Conservation (phyloP, 2,113 vertebrate genomes). For the Gracilinanus agilis region DNA sequence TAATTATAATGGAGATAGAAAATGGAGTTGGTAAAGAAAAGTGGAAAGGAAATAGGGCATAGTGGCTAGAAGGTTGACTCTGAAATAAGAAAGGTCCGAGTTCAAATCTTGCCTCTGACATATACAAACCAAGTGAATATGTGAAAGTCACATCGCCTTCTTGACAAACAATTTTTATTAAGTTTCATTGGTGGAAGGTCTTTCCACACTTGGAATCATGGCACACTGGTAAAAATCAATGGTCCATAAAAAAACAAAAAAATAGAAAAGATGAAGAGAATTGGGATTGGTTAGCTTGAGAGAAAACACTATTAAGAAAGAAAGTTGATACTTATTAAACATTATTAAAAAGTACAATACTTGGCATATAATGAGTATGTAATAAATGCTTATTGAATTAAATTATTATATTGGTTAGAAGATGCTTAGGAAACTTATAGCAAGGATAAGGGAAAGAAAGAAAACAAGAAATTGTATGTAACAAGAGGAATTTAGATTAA, state of each 20-base stretch:
- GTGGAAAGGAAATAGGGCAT: too few species aligned
- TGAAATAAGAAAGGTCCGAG: neutral
- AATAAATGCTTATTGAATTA: neutral
- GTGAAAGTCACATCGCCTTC: neutral
- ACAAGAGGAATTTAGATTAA: conserved; percentile 42
- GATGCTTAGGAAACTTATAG: neutral
- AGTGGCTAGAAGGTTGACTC: neutral
- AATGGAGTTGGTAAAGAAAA: neutral
- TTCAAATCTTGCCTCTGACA: too few species aligned
- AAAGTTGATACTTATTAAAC: neutral
- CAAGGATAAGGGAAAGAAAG: neutral
- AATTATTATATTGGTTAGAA: neutral
- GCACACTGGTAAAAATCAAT: neutral
- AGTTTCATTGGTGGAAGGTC: neutral
- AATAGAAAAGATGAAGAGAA: conserved; percentile 16
- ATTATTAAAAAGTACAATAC: neutral
- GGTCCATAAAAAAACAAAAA: neutral
- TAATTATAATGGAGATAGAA: conserved; percentile 15
- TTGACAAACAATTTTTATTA: neutral
- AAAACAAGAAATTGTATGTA: neutral
- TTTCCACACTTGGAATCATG: neutral
- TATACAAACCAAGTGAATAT: neutral
- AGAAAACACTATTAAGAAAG: conserved; percentile 10
- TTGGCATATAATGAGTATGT: neutral
- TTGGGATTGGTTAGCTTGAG: neutral